Percentiles rank a stretch among this genome's conserved stretches.
Evolutionary conservation across 1,140 invertebrate species (phyloP).

Genomic region (Nephila pilipes): DNA sequence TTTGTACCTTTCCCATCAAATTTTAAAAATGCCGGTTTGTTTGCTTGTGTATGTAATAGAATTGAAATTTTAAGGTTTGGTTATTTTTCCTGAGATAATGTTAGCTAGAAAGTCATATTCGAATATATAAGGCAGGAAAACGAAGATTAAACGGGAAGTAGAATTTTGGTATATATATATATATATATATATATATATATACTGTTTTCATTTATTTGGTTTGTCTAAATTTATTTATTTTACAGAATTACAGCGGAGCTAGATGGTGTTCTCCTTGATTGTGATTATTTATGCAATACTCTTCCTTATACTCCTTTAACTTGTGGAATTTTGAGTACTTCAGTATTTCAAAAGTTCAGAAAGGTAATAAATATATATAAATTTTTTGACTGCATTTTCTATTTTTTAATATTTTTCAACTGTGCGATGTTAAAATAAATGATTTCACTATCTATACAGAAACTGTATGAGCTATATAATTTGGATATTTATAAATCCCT

Average conservation of each 20-base stretch:
- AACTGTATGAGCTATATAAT: too few relatives aligned
- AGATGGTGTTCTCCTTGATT: slow-evolving; percentile 81
- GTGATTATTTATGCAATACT: slow-evolving; percentile 84
- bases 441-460: too few relatives aligned
- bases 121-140: too few relatives aligned
- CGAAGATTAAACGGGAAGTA: background rate
- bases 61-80: too few relatives aligned
- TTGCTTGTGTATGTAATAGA: too few relatives aligned
- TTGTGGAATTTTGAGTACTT: slow-evolving; percentile 82
- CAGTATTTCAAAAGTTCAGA: slow-evolving; percentile 82
- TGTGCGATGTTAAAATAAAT: too few relatives aligned
- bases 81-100: too few relatives aligned
- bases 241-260: slow-evolving; percentile 80
- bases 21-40: too few relatives aligned
- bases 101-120: too few relatives aligned
- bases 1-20: too few relatives aligned
- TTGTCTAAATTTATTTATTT: slow-evolving; percentile 4
- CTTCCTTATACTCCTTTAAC: slow-evolving; percentile 84
- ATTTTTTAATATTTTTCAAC: too few relatives aligned
- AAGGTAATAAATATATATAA: slow-evolving; percentile 78
- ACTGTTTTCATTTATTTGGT: background rate
- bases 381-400: background rate
- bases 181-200: background rate
- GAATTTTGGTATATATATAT: background rate
- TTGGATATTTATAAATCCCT: too few relatives aligned